Percentiles rank a stretch among this genome's conserved stretches.
These are phyloP conservation scores for Puntigrus tetrazona DNA, from an alignment of 2,113 vertebrate genomes.

Conservation along the genomic window DNA sequence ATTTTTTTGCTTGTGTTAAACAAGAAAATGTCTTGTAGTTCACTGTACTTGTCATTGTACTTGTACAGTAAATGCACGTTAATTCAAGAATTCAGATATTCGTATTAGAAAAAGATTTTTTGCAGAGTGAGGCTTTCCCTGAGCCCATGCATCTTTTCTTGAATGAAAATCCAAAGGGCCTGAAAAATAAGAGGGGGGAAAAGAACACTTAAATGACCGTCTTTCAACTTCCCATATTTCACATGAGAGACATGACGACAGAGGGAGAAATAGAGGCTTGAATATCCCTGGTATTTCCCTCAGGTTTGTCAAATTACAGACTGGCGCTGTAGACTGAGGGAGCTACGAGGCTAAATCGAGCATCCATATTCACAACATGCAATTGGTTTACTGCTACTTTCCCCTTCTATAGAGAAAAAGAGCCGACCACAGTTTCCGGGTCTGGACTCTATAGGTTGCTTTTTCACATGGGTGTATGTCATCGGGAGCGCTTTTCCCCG, in stretches of 20 bases:
- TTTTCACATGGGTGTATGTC: slow-evolving; percentile 51
- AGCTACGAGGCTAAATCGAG: slow-evolving; percentile 55
- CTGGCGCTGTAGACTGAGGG: slow-evolving; percentile 60
- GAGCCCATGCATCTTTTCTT: slow-evolving; percentile 1
- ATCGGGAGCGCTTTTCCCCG: slow-evolving; percentile 1
- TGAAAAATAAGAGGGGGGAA: background rate
- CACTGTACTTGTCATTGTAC: no score
- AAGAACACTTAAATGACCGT: background rate
- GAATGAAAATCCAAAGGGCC: slow-evolving; percentile 25
- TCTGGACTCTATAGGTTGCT: slow-evolving; percentile 56
- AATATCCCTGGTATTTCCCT: slow-evolving; percentile 71
- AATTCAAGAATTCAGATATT: no score
- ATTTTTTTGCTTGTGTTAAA: no score
- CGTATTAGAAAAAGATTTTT: no score
- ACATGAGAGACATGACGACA: slow-evolving; percentile 65
- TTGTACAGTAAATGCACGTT: no score
- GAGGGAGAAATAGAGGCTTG: slow-evolving; percentile 66
- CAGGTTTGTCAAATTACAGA: slow-evolving; percentile 75
- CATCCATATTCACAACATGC: slow-evolving; percentile 60
- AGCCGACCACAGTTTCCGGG: slow-evolving; percentile 60
- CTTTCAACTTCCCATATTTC: slow-evolving; percentile 54
- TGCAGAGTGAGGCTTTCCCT: background rate
- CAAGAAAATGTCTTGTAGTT: no score
- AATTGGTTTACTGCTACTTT: slow-evolving; percentile 56
- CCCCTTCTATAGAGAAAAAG: slow-evolving; percentile 19